Evolutionary conservation across 2,888 invertebrate genomes (phyloP).

Genomic region (Leptopterna dolabrata): DNA sequence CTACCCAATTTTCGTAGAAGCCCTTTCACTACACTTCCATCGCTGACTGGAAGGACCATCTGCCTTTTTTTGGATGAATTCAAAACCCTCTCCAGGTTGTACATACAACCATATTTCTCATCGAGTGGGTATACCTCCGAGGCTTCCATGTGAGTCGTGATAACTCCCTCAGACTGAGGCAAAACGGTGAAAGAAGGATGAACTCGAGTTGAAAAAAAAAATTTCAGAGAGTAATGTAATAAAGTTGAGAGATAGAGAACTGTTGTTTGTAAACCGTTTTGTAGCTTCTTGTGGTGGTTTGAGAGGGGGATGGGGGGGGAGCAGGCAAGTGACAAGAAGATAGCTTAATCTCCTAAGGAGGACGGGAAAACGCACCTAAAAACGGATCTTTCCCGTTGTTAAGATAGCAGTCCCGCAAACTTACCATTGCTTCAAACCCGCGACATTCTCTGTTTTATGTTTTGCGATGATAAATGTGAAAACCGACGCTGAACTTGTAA

Average conservation of each 20-base stretch:
- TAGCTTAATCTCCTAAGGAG: not conserved
- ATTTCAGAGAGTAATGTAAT: not conserved
- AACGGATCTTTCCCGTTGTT: not conserved
- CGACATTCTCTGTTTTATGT: not conserved
- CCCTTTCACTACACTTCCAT: too few species aligned
- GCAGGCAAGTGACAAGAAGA: not conserved
- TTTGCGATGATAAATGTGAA: not conserved
- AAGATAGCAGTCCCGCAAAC: not conserved
- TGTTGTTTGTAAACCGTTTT: not conserved
- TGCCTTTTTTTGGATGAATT: too few species aligned
- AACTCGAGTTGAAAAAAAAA: not conserved
- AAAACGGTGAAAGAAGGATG: not conserved
- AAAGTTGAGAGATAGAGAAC: not conserved
- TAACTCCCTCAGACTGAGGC: not conserved
- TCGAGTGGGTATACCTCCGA: too few species aligned
- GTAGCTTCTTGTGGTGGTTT: not conserved
- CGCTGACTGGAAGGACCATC: too few species aligned
- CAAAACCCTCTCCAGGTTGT: too few species aligned
- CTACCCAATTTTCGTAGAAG: too few species aligned
- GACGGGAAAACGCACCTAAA: not conserved
- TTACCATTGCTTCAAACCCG: not conserved
- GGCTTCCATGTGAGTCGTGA: too few species aligned
- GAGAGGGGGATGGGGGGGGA: not conserved
- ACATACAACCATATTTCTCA: too few species aligned
- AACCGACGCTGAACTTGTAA: not conserved